These are phyloP conservation scores for Selene dorsalis DNA, from an alignment of 2,797 vertebrate genomes.

Conservation along the genomic window DNA sequence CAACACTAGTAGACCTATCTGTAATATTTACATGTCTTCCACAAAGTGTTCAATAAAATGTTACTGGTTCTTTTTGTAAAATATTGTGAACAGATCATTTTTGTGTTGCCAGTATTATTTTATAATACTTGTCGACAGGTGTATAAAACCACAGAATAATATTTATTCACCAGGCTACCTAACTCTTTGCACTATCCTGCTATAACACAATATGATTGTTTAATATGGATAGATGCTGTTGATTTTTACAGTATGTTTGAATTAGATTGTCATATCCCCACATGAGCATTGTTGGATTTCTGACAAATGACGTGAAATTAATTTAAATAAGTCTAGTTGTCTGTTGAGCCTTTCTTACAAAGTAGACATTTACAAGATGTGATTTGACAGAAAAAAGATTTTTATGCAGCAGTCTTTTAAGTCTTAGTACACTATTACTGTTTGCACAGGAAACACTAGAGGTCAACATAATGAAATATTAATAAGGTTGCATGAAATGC, in stretches of 20 bases:
- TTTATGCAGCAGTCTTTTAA: background rate
- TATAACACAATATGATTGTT: background rate
- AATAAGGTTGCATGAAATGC: background rate
- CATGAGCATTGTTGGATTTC: background rate
- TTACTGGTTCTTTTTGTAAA: slow-evolving; percentile 85
- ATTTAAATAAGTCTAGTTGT: background rate
- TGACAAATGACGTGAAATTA: background rate
- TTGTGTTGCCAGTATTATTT: background rate
- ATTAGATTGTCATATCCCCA: background rate
- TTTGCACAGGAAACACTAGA: background rate
- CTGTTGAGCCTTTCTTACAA: background rate
- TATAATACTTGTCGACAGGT: background rate
- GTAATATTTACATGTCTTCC: slow-evolving; percentile 91
- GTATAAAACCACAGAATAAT: background rate
- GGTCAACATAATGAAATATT: background rate
- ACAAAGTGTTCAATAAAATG: slow-evolving; percentile 90
- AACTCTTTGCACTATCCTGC: background rate
- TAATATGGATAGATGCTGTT: background rate
- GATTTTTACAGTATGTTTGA: background rate
- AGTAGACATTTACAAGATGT: background rate
- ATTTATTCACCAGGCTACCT: background rate
- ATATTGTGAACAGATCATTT: slow-evolving; percentile 32
- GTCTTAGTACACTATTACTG: background rate
- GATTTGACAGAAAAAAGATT: background rate
- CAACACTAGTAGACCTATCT: slow-evolving; percentile 89